Conservation (phyloP, 2,797 vertebrate species). For the Peromyscus eremicus region DNA sequence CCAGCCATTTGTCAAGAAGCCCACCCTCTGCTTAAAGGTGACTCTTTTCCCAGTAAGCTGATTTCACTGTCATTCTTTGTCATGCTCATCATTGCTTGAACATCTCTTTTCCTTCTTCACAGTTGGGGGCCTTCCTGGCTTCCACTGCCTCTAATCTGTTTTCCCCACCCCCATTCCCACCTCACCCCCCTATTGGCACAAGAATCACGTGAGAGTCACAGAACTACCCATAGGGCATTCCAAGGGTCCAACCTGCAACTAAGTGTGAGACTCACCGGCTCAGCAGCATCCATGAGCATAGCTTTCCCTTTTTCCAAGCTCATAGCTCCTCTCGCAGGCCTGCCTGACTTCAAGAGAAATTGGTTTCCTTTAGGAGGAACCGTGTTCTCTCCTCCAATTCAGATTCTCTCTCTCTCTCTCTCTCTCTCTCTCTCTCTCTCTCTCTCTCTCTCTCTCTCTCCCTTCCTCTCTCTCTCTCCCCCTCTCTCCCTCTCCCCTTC, state of each 20-base stretch:
- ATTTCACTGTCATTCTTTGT: neutral
- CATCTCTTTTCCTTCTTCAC: neutral
- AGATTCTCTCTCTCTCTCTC: neutral
- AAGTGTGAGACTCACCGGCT: neutral
- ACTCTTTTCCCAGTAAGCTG: neutral
- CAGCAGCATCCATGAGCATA: fast-evolving
- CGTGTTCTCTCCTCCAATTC: neutral
- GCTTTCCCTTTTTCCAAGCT: neutral
- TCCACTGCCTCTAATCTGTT: neutral
- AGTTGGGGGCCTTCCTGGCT: neutral
- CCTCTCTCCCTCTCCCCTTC: fast-evolving
- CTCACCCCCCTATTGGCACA: fast-evolving
- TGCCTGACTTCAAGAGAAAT: neutral
- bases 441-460: neutral
- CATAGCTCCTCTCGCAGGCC: neutral
- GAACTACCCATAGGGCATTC: neutral
- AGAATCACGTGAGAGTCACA: too few relatives aligned
- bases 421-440: neutral
- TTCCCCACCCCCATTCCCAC: neutral
- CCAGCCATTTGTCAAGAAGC: fast-evolving
- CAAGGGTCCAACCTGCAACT: neutral
- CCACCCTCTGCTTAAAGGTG: neutral
- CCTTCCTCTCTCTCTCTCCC: too few relatives aligned
- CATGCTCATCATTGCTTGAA: fast-evolving
- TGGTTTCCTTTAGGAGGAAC: neutral